Conservation (phyloP, 2,797 vertebrate species). For the Helicolenus hilgendorfi region DNA sequence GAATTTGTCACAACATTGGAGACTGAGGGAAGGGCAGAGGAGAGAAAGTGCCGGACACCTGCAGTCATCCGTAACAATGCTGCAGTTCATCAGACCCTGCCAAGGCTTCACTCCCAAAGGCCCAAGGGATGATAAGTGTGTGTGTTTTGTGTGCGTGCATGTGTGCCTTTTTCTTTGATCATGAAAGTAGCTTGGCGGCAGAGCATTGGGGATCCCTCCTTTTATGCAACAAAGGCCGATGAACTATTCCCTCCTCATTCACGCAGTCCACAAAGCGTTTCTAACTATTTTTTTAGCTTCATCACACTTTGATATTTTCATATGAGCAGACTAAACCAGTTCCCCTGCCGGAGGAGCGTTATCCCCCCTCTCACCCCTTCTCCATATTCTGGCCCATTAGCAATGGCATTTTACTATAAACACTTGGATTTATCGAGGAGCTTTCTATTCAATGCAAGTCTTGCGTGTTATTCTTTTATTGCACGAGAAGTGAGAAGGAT, state of each 20-base stretch:
- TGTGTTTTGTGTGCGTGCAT: not conserved
- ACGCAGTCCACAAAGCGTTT: not conserved
- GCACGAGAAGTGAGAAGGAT: slow-evolving; percentile 73
- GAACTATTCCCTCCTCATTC: not conserved
- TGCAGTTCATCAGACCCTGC: slow-evolving; percentile 54
- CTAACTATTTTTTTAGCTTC: not conserved
- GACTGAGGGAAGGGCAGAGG: slow-evolving; percentile 9
- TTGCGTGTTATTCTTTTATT: slow-evolving; percentile 84
- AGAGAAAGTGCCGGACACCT: slow-evolving; percentile 80
- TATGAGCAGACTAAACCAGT: slow-evolving; percentile 7
- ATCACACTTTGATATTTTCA: not conserved
- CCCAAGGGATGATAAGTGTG: slow-evolving; percentile 34
- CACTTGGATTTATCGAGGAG: slow-evolving; percentile 80
- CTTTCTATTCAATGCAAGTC: slow-evolving; percentile 80
- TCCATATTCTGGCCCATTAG: slow-evolving; percentile 74
- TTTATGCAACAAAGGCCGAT: slow-evolving; percentile 28
- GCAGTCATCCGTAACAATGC: slow-evolving; percentile 73
- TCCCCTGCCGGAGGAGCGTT: not conserved
- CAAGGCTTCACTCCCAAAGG: slow-evolving; percentile 55
- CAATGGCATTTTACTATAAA: slow-evolving; percentile 75
- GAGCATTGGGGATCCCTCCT: slow-evolving; percentile 21
- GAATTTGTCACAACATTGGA: slow-evolving; percentile 81
- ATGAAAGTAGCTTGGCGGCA: not conserved
- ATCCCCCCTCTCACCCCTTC: not conserved
- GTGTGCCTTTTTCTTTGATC: slow-evolving; percentile 68